phyloP scores from a whole-genome alignment of 2,888 invertebrate species.

The Stenodema calcarata region DNA sequence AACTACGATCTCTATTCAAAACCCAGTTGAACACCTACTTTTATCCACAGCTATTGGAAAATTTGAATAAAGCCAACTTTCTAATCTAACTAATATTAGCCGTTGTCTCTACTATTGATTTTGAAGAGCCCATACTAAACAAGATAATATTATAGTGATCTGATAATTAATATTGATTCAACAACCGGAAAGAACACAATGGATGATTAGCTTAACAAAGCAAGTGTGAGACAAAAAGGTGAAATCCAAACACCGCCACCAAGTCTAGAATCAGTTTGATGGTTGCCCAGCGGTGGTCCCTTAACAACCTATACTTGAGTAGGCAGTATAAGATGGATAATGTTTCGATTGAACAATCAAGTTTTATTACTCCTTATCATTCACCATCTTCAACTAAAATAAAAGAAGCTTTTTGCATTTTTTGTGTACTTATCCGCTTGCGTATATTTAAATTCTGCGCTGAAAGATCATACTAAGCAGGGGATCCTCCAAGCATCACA shows the following conservation, averaged over 20 bases:
- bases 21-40: too few relatives aligned
- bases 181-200: conserved; percentile 3
- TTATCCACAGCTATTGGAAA: too few relatives aligned
- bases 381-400: too few relatives aligned
- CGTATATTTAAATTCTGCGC: too few relatives aligned
- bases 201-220: conserved; percentile 32
- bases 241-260: conserved; percentile 38
- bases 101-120: neutral
- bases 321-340: too few relatives aligned
- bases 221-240: conserved; percentile 18
- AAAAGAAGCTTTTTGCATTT: too few relatives aligned
- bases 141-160: conserved; percentile 33
- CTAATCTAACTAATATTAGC: neutral
- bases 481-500: too few relatives aligned
- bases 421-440: too few relatives aligned
- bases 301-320: neutral
- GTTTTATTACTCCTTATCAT: too few relatives aligned
- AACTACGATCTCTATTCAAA: too few relatives aligned
- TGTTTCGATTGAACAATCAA: too few relatives aligned
- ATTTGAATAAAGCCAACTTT: neutral
- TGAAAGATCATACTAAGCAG: too few relatives aligned
- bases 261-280: neutral
- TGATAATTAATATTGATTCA: conserved; percentile 37
- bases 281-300: neutral
- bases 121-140: neutral